Evolutionary conservation across 2,888 invertebrate genomes (phyloP).

Genomic region (Scaptodrosophila latifasciaeformis): DNA sequence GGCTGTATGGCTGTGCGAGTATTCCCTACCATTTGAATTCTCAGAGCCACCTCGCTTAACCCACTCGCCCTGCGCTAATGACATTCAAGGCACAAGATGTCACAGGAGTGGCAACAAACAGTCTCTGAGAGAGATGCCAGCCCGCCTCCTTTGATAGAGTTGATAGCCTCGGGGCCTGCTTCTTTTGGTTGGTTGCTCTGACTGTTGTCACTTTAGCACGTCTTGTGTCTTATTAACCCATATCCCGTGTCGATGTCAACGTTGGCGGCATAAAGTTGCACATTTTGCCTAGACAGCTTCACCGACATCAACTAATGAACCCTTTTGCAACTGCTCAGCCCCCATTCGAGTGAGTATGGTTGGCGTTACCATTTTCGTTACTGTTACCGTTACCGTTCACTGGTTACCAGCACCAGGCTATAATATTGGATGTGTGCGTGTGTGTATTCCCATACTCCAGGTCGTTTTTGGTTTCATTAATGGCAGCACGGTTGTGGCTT

Average conservation of each 20-base stretch:
- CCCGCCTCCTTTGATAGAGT: too few species aligned
- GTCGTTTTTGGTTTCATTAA: constrained; percentile 12
- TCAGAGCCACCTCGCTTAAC: constrained; percentile 27
- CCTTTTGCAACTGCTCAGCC: constrained; percentile 38
- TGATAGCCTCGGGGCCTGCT: constrained; percentile 5
- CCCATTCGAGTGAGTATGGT: background rate
- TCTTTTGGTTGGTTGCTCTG: background rate
- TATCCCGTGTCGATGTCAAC: constrained; percentile 34
- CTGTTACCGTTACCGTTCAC: too few species aligned
- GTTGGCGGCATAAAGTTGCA: background rate
- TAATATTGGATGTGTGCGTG: background rate
- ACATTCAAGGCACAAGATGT: constrained; percentile 53
- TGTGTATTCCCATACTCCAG: constrained; percentile 9
- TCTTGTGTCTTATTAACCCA: constrained; percentile 62
- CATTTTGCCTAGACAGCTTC: background rate
- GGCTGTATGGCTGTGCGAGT: too few species aligned
- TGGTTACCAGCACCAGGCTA: too few species aligned
- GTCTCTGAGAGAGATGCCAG: too few species aligned
- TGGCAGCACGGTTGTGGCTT: background rate
- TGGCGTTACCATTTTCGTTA: too few species aligned
- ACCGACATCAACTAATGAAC: constrained; percentile 54
- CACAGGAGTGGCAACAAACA: too few species aligned
- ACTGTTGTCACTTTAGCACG: constrained; percentile 42
- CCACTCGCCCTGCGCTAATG: constrained; percentile 38
- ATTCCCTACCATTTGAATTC: too few species aligned